phyloP scores from a whole-genome alignment of 2,113 vertebrate species.

The Plotosus lineatus region DNA sequence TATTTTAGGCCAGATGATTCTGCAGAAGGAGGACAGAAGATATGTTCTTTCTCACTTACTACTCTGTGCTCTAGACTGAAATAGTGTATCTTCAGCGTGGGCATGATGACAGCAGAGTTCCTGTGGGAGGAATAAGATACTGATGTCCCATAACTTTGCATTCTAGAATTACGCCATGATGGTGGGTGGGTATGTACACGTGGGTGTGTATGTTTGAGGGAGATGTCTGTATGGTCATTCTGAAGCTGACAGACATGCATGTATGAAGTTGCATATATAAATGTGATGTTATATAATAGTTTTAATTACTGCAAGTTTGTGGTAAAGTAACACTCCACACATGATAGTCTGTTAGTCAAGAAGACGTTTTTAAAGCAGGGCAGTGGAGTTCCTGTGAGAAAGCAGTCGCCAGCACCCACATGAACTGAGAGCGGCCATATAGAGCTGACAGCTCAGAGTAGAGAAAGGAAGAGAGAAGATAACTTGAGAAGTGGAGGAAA shows the following conservation, averaged over 20 bases:
- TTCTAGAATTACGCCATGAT: constrained; percentile 37
- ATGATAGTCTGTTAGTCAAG: constrained; percentile 38
- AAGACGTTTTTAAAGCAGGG: background rate
- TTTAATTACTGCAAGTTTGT: constrained; percentile 14
- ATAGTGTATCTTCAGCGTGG: constrained; percentile 41
- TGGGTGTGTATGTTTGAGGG: background rate
- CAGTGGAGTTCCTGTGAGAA: constrained; percentile 32
- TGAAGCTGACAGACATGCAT: background rate
- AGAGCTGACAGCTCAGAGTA: constrained; percentile 4
- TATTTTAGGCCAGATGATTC: constrained; percentile 46
- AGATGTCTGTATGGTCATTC: background rate
- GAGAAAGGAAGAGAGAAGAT: constrained; percentile 10
- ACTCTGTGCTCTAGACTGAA: constrained; percentile 38
- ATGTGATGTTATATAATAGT: constrained; percentile 33
- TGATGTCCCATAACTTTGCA: constrained; percentile 44
- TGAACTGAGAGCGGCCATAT: background rate
- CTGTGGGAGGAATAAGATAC: constrained; percentile 33
- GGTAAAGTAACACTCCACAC: constrained; percentile 14
- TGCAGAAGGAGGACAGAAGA: constrained; percentile 39
- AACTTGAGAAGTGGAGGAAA: constrained; percentile 28
- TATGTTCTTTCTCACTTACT: constrained; percentile 31
- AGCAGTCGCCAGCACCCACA: constrained; percentile 9
- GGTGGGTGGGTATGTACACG: background rate
- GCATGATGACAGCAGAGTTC: constrained; percentile 31
- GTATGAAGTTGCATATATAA: too few species aligned